A percentile compares a stretch with the other conserved stretches of the same genome.
These are phyloP conservation scores for Scortum barcoo DNA, from an alignment of 2,113 vertebrate species.

Conservation along the genomic window DNA sequence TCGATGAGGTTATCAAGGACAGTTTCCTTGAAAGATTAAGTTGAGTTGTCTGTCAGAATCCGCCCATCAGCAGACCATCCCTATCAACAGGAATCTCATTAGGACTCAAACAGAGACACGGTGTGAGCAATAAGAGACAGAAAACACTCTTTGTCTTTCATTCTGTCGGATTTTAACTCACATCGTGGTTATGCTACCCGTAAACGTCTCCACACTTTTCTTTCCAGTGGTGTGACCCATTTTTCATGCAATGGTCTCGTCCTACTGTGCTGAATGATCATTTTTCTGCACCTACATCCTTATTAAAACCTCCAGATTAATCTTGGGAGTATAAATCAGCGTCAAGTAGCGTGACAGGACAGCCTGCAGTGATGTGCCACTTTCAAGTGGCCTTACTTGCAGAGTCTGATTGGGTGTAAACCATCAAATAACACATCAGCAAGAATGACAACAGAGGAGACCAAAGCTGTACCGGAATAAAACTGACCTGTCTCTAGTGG, in stretches of 20 bases:
- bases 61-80: neutral
- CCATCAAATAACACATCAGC: neutral
- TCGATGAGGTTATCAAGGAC: neutral
- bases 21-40: neutral
- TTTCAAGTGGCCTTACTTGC: neutral
- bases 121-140: too few species aligned
- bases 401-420: neutral
- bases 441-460: neutral
- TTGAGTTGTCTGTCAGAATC: neutral
- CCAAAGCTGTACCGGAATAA: neutral
- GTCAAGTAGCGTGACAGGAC: neutral
- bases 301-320: neutral
- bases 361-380: neutral
- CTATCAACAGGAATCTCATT: slow-evolving; percentile 21
- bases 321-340: neutral
- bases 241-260: neutral
- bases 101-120: neutral
- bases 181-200: neutral
- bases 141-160: neutral
- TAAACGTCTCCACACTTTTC: neutral
- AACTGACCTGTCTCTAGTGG: neutral
- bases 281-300: neutral
- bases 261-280: neutral
- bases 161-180: neutral
- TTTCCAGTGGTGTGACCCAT: neutral